Percentiles rank a stretch among this genome's conserved stretches.
Evolutionary conservation across 2,888 invertebrate genomes (phyloP).

Genomic region (Rotaria magnacalcarata): DNA sequence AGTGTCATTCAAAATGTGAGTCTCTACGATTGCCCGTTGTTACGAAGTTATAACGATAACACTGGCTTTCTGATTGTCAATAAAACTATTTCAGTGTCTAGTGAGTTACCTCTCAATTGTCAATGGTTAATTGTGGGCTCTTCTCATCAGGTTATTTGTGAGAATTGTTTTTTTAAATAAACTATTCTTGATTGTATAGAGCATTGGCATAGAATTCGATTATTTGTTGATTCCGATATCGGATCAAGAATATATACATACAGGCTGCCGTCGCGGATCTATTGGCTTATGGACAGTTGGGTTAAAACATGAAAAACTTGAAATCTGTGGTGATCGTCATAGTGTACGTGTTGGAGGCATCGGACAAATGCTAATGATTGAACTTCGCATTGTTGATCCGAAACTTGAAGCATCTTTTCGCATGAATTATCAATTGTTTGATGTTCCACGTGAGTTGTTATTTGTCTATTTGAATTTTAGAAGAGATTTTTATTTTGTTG

Average conservation of each 20-base stretch:
- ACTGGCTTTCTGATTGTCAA: not conserved
- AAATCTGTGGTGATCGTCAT: not conserved
- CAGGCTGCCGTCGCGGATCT: not conserved
- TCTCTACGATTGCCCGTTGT: not conserved
- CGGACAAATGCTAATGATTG: not conserved
- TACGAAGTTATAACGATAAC: not conserved
- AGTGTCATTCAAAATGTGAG: not conserved
- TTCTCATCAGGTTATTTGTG: not conserved
- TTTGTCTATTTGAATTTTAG: not conserved
- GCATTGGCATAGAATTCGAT: not conserved
- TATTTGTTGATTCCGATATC: slow-evolving; percentile 15
- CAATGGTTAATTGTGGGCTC: slow-evolving; percentile 3
- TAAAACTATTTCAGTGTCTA: not conserved
- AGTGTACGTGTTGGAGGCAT: not conserved
- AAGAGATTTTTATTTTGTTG: not conserved
- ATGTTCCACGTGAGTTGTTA: not conserved
- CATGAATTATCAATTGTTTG: not conserved
- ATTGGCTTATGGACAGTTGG: slow-evolving; percentile 1
- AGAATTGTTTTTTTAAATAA: not conserved
- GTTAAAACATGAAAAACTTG: not conserved
- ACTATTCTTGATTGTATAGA: not conserved
- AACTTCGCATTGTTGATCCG: not conserved
- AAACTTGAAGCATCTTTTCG: not conserved
- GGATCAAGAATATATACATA: not conserved
- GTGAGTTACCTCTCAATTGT: not conserved